Base-by-base conservation (phyloP, 2,888 invertebrate species). In the Muscina levida region DNA sequence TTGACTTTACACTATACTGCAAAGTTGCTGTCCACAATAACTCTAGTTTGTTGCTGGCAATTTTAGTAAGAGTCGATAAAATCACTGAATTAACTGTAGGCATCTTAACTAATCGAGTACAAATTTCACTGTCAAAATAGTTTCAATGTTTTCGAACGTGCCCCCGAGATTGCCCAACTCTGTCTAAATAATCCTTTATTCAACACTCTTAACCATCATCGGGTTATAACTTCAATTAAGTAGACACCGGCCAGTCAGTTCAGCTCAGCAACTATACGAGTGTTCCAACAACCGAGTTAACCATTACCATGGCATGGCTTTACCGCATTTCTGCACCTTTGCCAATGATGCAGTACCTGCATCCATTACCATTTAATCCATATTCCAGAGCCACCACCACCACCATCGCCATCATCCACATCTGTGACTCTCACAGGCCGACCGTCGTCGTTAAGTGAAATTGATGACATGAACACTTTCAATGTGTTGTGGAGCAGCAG, bases 371-470 rank as follows among this genome's bases (percentile, higher is more conserved):
- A 75, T 79, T 76, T 79, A 79, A 79, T 76, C 79, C 68, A 66
- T 57, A 71, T 57, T 51, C 57, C 42, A 42, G 13, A 31, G 31
- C 31, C 31, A 39, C 59, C 15, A 5, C 42, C 22, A 42, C 37
- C 39, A 39, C 42, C 62, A 39, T 15, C 37, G 31, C 17, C 57
- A 26, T 24, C 53, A 1, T 1, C 11, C 4, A 11, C 19, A 19
- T 17, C 19, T 3, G 31, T 8, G 8, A 3, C 3, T 31, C 1
- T 10, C 66, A 66, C 59, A 48, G 48, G 59, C 74, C 68, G 75
- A 62, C 70, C n/a, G 22, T 82, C 80, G 77, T 79, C 77, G 82
- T 79, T 83, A 82, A 84, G 71, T 82, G 83, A 86, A 85, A 86
- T 86, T 84, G 84, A 86, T 85, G 83, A 78, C 80, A 72, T 77